Evolutionary conservation across 2,113 vertebrate species (phyloP), one percentile per base, ranked within the genome.

Genomic region (Chlorodrepanis virens): DNA sequence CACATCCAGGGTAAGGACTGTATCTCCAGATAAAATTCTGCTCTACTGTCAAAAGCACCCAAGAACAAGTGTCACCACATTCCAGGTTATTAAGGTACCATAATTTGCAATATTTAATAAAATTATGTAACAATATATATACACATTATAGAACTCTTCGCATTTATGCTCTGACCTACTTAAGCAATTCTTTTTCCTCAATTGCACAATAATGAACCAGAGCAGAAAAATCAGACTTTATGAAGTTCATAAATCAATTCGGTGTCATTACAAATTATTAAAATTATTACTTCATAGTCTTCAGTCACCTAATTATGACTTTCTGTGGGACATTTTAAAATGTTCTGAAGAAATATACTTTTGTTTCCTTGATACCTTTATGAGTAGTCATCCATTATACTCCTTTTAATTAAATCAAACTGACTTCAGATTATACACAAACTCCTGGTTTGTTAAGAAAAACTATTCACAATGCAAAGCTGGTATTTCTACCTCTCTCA

Each of bases 161-260:
- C 59, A 84, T 94, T 78, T 90, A 96, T 88, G 79, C 78, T 86
- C 68, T 93, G 83, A 93, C 93, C 83, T 96, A 89, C 52, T 96
- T 92, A 91, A 83, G 54, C 64, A 78, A 91, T 68, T 78, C 16
- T 57, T 86, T 83, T 90, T 60, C 85, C 82, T 74, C 82, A 88
- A 83, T 45, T 89, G 95, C 90, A 90, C 88, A 94, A 95, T 92
- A 84, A 96, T 78, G 59, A 95, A 96, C 71, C 90, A 12, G 88
- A 90, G 85, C 88, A 96, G 90, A 95, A 95, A 96, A 83, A 75
- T 25, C 47, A 92, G 64, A 94, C 68, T 86, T 95, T 88, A 95
- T 89, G 56, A 96, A 94, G 85, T 88, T 92, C 93, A 96, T 85
- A 91, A 72, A 95, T 96, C 96, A 94, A 94, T 94, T 77, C 35